These are phyloP conservation scores for Sylvia borin DNA, from an alignment of 2,797 vertebrate species.

Conservation along the genomic window DNA sequence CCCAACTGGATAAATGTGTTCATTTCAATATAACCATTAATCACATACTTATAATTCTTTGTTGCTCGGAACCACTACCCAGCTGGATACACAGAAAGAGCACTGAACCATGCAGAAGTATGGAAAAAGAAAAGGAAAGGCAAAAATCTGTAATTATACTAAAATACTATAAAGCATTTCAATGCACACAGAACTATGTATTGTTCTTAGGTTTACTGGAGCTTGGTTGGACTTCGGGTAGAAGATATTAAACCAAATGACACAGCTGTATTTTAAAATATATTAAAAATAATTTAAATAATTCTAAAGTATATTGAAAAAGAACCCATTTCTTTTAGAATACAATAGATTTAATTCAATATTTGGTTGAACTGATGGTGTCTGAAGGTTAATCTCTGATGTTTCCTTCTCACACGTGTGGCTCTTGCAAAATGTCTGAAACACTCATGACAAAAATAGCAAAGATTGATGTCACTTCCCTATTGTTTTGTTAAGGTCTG, in stretches of 20 bases:
- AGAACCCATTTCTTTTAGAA: background rate
- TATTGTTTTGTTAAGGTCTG: background rate
- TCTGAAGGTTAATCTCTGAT: background rate
- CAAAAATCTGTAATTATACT: background rate
- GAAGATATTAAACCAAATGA: background rate
- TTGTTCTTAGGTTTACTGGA: background rate
- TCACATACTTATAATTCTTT: background rate
- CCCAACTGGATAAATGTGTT: background rate
- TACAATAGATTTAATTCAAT: background rate
- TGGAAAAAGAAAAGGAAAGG: background rate
- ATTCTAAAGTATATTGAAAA: background rate
- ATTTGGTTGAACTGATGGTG: background rate
- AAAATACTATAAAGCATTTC: background rate
- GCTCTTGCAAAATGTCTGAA: background rate
- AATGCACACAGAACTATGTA: background rate
- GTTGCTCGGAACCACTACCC: background rate
- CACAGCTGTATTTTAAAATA: background rate
- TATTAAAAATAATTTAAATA: background rate
- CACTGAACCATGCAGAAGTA: background rate
- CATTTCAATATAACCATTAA: background rate
- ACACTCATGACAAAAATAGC: background rate
- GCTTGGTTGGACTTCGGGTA: background rate
- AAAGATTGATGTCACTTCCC: background rate
- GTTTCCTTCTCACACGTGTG: background rate
- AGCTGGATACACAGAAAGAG: background rate